Base-by-base conservation (phyloP, 2,888 invertebrate genomes). In the Dioctria linearis region DNA sequence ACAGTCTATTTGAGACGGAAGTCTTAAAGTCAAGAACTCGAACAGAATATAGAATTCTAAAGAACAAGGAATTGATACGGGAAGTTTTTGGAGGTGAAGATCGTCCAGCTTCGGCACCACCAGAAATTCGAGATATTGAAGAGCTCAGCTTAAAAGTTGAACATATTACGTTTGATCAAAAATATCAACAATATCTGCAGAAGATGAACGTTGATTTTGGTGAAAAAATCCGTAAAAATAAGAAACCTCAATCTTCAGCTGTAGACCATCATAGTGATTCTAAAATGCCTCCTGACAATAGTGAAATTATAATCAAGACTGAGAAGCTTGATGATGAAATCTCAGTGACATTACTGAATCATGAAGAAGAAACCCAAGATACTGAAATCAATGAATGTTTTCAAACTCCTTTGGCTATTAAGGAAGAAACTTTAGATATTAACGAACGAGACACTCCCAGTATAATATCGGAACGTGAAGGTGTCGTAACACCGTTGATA, bases 71-170 rank as follows among this genome's bases (percentile, higher is more conserved):
- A 61, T 94, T 94, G 3, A 95, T 95, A 63, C 93, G 94, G 84
- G 95, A 95, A 89, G 95, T 95, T 3, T 95, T 96, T 87, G 95
- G 95, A 0, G 88, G 87, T 3, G 87, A 86, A 82, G 95, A 95
- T 85, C 90, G 95, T 61, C 95, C 96, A 0, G 95, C 95, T 0
- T 95, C 95, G 0, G 95, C 95, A 0, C 95, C 95, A 0, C 95
- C 95, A 0, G 86, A 87, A 81, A 86, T 88, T 40, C 63, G 66
- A 9, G 81, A 83, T 13, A 3, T 54, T 8, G 57, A 59, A 42
- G 85, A 87, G 6, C 87, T 86, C 13, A 88, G 89, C 13, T 87
- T 86, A 1, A 90, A 90, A 69, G 85, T 84, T 0, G 82, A 83
- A 2, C 25, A 51, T 37, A 84, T 80, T 83, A 87, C 86, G 6